A percentile compares a stretch with the other conserved stretches of the same genome.
phyloP scores from a whole-genome alignment of 2,113 vertebrate genomes.

The Seriola quinqueradiata region DNA sequence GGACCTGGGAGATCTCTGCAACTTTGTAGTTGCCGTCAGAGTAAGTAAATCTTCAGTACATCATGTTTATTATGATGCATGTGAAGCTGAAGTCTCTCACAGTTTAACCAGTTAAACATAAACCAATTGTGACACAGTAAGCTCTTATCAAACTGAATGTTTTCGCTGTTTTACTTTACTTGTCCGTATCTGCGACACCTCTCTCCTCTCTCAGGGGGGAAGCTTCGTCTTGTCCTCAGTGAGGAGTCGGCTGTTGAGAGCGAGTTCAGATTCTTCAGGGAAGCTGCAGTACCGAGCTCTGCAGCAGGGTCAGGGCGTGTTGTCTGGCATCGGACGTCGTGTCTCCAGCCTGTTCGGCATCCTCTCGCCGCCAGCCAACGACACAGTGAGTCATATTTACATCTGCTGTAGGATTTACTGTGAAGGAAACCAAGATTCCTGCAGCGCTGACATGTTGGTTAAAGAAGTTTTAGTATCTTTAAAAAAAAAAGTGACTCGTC shows the following conservation, averaged over 20 bases:
- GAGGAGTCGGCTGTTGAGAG: slow-evolving; percentile 87
- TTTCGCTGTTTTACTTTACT: not conserved
- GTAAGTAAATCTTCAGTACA: slow-evolving; percentile 74
- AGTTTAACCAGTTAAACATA: not conserved
- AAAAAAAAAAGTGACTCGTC: too few relatives aligned
- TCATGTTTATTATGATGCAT: fast-evolving
- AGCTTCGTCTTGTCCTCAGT: slow-evolving; percentile 91
- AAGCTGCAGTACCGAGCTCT: slow-evolving; percentile 88
- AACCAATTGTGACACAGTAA: not conserved
- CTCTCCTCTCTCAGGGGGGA: slow-evolving; percentile 85
- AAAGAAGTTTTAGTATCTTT: too few relatives aligned
- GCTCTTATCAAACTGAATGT: too few relatives aligned
- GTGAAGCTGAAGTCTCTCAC: not conserved
- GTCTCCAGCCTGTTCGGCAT: slow-evolving; percentile 96
- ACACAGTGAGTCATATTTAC: slow-evolving; percentile 84
- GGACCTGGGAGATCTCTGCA: slow-evolving; percentile 89
- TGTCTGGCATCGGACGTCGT: slow-evolving; percentile 94
- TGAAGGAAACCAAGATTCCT: too few relatives aligned
- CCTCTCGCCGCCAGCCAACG: slow-evolving; percentile 88
- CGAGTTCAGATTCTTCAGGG: slow-evolving; percentile 86
- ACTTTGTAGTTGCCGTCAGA: slow-evolving; percentile 90
- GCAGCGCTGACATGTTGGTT: too few relatives aligned
- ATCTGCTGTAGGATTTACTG: not conserved
- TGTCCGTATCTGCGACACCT: not conserved
- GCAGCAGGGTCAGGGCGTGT: slow-evolving; percentile 92